phyloP scores from a whole-genome alignment of 2,113 vertebrate species.

The Cyanoramphus novaezelandiae region DNA sequence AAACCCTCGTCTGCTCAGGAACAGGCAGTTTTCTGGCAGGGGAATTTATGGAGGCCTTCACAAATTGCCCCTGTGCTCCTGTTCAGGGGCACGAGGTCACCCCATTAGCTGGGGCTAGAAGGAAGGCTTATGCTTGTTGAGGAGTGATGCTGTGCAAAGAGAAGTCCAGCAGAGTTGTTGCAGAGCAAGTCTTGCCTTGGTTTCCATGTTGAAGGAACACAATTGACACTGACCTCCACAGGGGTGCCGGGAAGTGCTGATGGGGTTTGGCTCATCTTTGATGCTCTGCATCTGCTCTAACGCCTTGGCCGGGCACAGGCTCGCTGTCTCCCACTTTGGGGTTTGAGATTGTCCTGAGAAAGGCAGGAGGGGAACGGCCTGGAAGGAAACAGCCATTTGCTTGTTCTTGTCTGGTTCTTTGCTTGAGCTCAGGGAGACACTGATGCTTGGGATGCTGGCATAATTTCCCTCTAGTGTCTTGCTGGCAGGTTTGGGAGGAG shows the following conservation, averaged over 20 bases:
- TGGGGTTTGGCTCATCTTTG: neutral
- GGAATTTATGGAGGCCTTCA: rapidly evolving
- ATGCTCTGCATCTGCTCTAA: neutral
- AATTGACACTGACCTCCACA: rapidly evolving
- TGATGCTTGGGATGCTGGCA: rapidly evolving
- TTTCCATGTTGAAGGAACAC: neutral
- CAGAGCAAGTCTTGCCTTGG: neutral
- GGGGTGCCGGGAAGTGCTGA: rapidly evolving
- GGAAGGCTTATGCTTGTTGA: neutral
- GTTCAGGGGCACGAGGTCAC: neutral
- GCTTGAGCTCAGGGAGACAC: rapidly evolving
- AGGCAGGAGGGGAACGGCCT: rapidly evolving
- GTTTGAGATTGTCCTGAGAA: neutral
- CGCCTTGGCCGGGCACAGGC: rapidly evolving
- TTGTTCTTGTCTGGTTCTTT: neutral
- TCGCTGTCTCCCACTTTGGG: neutral
- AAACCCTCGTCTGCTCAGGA: neutral
- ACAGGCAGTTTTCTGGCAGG: neutral
- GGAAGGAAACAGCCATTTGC: neutral
- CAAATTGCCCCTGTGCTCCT: neutral
- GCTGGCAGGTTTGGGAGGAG: neutral
- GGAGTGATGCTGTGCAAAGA: neutral
- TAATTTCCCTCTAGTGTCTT: neutral
- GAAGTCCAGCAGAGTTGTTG: neutral
- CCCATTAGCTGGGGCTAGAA: neutral